Conservation (phyloP, 2,888 invertebrate genomes). For the Leistus spinibarbis region DNA sequence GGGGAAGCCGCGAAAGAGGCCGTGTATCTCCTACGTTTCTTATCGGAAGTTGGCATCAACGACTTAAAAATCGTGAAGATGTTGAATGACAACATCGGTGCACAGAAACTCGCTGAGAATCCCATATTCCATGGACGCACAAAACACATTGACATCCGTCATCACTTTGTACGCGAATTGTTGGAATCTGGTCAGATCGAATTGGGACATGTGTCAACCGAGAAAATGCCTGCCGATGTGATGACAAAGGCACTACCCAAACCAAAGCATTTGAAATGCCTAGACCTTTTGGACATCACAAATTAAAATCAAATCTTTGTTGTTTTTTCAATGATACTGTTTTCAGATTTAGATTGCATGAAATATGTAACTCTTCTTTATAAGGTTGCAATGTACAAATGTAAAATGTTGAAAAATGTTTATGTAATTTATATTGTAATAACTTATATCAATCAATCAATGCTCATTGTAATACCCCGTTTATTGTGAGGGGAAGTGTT, state of each 20-base stretch:
- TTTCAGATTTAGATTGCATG: no score
- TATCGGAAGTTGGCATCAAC: background rate
- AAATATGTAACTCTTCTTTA: no score
- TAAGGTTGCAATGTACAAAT: no score
- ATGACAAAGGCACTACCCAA: background rate
- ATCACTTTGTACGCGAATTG: background rate
- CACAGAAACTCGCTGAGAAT: background rate
- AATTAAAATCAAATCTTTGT: no score
- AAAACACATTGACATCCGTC: background rate
- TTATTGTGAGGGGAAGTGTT: no score
- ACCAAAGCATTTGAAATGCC: no score
- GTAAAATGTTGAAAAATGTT: no score
- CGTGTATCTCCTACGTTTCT: background rate
- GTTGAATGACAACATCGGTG: background rate
- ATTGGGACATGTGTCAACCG: background rate
- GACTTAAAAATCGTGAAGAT: background rate
- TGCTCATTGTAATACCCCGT: no score
- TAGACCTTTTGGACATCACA: no score
- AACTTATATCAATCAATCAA: no score
- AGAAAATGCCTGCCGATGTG: conserved; percentile 6
- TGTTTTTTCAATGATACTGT: no score
- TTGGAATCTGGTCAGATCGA: background rate
- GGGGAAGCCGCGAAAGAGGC: background rate
- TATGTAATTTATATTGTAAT: no score
- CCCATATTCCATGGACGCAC: background rate